Percentiles rank a stretch among this genome's conserved stretches.
Conservation (phyloP, 1,140 invertebrate species). For the Euschistus heros region DNA sequence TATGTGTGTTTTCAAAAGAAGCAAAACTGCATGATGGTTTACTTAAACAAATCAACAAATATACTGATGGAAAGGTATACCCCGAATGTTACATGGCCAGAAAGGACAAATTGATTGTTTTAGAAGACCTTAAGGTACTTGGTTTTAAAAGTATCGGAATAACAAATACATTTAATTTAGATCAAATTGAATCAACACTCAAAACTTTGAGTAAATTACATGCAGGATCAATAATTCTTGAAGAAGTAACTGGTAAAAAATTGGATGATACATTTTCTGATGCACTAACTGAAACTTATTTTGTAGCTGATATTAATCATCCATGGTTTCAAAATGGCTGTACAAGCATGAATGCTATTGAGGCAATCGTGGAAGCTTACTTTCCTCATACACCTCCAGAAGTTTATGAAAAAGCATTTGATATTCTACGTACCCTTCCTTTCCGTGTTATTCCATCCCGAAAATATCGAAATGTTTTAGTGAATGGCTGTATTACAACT, state of each 20-base stretch:
- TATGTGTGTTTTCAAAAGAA: constrained; percentile 15
- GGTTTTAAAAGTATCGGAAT: background rate
- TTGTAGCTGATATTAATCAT: constrained; percentile 7
- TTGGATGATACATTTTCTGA: constrained; percentile 5
- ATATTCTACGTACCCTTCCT: constrained; percentile 8
- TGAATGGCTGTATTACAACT: constrained; percentile 12
- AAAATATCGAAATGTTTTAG: constrained; percentile 11
- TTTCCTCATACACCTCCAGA: constrained; percentile 1
- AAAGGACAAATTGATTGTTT: constrained; percentile 1
- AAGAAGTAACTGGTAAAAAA: background rate
- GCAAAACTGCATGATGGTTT: background rate
- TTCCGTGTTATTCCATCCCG: background rate
- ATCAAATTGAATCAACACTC: constrained; percentile 9
- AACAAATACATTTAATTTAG: background rate
- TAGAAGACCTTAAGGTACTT: constrained; percentile 5
- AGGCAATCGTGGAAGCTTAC: constrained; percentile 13
- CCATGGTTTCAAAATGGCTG: constrained; percentile 16
- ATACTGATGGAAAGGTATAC: constrained; percentile 15
- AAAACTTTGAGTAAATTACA: constrained; percentile 13
- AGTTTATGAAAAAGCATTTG: constrained; percentile 4
- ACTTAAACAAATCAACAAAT: background rate
- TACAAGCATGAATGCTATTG: constrained; percentile 17
- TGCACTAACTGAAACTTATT: constrained; percentile 8
- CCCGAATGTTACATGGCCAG: constrained; percentile 14
- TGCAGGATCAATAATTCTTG: constrained; percentile 15